Evolutionary conservation across 2,888 invertebrate species (phyloP), one percentile per base, ranked within the genome.

Genomic region (Agapetus fuscipes): DNA sequence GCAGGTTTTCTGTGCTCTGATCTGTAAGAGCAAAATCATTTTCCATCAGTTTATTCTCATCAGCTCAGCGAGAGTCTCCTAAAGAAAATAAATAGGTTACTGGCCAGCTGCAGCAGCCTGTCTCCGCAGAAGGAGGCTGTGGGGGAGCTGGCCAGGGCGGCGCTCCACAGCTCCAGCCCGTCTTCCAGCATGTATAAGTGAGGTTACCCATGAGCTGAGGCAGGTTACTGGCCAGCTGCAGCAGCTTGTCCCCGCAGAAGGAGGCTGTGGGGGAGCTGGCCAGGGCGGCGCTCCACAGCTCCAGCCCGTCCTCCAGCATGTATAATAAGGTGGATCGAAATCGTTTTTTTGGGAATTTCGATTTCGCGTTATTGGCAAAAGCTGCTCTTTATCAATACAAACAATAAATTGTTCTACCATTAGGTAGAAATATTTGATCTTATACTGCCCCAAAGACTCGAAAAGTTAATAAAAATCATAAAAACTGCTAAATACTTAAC

Each of bases 131-230:
- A 26, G 49, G 77, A 74, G 0, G 75, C 72, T 0, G 77, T 74
- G 0, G 75, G 72, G 0, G 77, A 74, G 48, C 79, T 71, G 0
- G 71, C 62, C 43, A 95, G 66, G 13, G 90, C 76, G 1, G 84
- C 83, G 37, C 83, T 71, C 93, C 95, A 95, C 41, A 96, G 69
- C 50, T 90, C 87, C 26, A 95, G 65, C 2, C 91, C 93, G 57
- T 96, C 95, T 61, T 94, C 94, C 50, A 93, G 64, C 35, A 95
- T 71, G 60, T 95, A 95, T 36, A 95, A n/a, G n/a, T 10, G 24
- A 25, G n/a, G 59, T 61, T 53, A 83, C 83, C 81, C 50, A 89
- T 63, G 48, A 90, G 73, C 30, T 80, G 74, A 36, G 79, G 72
- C 59, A 90, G 68, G 55, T 87, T 85, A 46, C 75, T 72, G 48